A percentile compares a stretch with the other conserved stretches of the same genome.
These are phyloP conservation scores for Drosophila aldrichi DNA, from an alignment of 2,888 invertebrate genomes.

Conservation along the genomic window DNA sequence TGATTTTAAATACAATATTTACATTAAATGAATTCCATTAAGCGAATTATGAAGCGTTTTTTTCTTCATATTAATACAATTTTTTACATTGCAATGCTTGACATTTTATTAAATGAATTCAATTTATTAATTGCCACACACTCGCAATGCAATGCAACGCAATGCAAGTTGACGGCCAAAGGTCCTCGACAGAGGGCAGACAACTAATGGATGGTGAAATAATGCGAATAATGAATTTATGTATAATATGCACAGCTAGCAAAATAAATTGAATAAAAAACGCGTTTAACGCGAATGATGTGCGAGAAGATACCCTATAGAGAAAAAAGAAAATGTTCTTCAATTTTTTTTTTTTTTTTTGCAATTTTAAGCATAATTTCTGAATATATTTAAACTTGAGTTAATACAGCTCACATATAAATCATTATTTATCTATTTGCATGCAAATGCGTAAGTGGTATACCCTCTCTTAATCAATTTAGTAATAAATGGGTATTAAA, in stretches of 20 bases:
- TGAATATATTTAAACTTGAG: not conserved
- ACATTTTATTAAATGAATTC: slow-evolving; percentile 62
- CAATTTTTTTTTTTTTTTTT: too few species aligned
- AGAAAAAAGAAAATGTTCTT: too few species aligned
- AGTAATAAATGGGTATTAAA: slow-evolving; percentile 25
- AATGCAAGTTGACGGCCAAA: slow-evolving; percentile 18
- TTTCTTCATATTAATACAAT: slow-evolving; percentile 3
- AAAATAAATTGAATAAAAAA: slow-evolving; percentile 53
- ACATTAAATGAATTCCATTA: slow-evolving; percentile 10
- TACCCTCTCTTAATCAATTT: not conserved
- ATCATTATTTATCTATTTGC: too few species aligned
- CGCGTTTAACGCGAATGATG: not conserved
- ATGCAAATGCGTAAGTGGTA: too few species aligned
- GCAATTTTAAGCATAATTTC: not conserved
- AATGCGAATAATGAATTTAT: slow-evolving; percentile 69
- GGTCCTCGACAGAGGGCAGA: slow-evolving; percentile 25
- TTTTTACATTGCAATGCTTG: slow-evolving; percentile 36
- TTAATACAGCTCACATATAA: too few species aligned
- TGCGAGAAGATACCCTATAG: slow-evolving; percentile 6
- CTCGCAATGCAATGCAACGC: slow-evolving; percentile 65
- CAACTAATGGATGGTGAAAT: slow-evolving; percentile 74
- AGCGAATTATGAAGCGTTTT: slow-evolving; percentile 1
- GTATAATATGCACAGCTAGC: slow-evolving; percentile 48
- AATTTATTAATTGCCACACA: slow-evolving; percentile 71
- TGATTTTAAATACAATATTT: slow-evolving; percentile 3